Evolutionary conservation across 2,797 vertebrate species (phyloP).

Genomic region (Bryconaethiops microstoma): DNA sequence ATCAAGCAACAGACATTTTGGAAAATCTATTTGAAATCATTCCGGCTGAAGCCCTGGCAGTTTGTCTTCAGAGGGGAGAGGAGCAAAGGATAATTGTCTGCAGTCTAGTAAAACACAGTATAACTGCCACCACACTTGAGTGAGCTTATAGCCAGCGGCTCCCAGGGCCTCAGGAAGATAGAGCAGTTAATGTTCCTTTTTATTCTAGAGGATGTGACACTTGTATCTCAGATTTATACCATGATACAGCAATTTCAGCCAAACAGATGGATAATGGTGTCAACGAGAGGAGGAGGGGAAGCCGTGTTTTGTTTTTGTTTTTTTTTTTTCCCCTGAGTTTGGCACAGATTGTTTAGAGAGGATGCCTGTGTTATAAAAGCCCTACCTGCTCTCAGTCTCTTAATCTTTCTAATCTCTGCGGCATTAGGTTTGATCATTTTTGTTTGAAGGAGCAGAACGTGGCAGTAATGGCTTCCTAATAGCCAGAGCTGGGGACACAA

Average conservation of each 20-base stretch:
- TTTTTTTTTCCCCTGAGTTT: constrained; percentile 80
- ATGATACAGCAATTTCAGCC: constrained; percentile 99
- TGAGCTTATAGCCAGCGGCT: constrained; percentile 99
- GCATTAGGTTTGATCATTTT: constrained; percentile 99
- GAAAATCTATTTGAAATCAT: constrained; percentile 99
- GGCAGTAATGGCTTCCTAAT: constrained; percentile 99
- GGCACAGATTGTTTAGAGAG: constrained; percentile 97
- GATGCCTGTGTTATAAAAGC: constrained; percentile 88
- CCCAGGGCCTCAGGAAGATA: constrained; percentile 99
- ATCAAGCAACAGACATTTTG: constrained; percentile 99
- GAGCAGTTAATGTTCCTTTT: constrained; percentile 99
- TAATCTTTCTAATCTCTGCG: constrained; percentile 99
- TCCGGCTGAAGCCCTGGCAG: constrained; percentile 98
- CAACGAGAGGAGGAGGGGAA: constrained; percentile 84
- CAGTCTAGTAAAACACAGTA: constrained; percentile 99
- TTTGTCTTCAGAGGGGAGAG: constrained; percentile 99
- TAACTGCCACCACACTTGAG: constrained; percentile 99
- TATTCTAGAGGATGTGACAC: constrained; percentile 99
- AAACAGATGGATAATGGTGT: constrained; percentile 99
- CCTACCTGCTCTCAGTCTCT: constrained; percentile 90
- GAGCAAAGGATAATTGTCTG: constrained; percentile 99
- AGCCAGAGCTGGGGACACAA: constrained; percentile 97
- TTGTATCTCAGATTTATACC: constrained; percentile 99
- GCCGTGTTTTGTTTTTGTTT: constrained; percentile 81
- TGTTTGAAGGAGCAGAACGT: constrained; percentile 99